Conservation (phyloP, 2,797 vertebrate genomes). For the Hirundo rustica region DNA sequence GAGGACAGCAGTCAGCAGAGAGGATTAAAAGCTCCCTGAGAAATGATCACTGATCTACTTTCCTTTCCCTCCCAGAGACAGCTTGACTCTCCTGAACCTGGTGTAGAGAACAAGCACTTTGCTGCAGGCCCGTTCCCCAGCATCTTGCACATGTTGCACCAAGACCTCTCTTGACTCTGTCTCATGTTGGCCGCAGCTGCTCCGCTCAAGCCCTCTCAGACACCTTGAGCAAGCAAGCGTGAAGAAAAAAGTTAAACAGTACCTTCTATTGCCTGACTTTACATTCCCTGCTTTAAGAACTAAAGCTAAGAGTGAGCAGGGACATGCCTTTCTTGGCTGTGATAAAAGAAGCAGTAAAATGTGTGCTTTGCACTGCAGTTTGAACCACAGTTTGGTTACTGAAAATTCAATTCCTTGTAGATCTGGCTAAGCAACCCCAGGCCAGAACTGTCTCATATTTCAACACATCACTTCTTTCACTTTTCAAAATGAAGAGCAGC, state of each 20-base stretch:
- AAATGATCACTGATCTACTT: background rate
- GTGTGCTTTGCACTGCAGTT: fast-evolving
- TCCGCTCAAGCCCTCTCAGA: fast-evolving
- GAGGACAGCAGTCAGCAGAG: background rate
- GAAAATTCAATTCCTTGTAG: background rate
- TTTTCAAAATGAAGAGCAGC: background rate
- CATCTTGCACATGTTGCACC: fast-evolving
- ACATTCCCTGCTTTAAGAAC: background rate
- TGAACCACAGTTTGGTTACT: background rate
- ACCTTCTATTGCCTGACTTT: background rate
- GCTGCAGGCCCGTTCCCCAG: background rate
- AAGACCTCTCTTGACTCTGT: background rate
- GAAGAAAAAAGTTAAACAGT: background rate
- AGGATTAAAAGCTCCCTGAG: background rate
- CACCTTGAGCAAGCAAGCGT: background rate
- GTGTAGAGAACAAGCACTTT: background rate
- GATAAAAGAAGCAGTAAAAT: background rate
- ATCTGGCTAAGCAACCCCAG: background rate
- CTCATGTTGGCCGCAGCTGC: background rate
- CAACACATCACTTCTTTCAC: background rate
- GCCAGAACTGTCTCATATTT: background rate
- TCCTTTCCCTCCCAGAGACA: background rate
- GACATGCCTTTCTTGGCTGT: background rate
- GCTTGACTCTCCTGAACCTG: background rate
- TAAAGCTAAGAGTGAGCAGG: background rate